A percentile compares a stretch with the other conserved stretches of the same genome.
Evolutionary conservation across 2,888 invertebrate species (phyloP).

Genomic region (Yponomeuta evonymella): DNA sequence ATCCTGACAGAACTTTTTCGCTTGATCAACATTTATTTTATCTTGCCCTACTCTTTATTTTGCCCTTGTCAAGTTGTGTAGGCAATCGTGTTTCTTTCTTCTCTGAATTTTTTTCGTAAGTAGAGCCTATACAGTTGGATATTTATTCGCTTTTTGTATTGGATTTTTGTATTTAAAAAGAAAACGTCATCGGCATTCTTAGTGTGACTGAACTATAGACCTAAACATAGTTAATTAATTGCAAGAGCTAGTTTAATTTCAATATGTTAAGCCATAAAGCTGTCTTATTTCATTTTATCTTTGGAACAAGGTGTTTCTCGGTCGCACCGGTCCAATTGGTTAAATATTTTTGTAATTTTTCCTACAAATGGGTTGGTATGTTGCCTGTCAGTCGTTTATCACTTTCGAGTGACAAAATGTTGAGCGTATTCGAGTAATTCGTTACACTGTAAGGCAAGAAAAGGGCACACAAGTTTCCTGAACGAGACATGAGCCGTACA

Average conservation of each 20-base stretch:
- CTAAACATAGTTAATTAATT: too few relatives aligned
- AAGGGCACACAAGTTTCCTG: background rate
- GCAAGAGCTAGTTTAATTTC: background rate
- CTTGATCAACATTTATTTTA: too few relatives aligned
- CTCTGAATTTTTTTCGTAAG: too few relatives aligned
- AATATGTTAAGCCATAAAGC: background rate
- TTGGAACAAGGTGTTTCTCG: background rate
- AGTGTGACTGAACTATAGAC: background rate
- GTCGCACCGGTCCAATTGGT: background rate
- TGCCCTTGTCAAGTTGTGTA: too few relatives aligned
- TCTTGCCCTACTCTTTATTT: too few relatives aligned
- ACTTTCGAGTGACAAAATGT: constrained; percentile 4
- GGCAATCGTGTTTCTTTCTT: too few relatives aligned
- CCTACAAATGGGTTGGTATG: background rate
- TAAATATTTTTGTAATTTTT: background rate
- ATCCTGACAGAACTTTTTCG: too few relatives aligned
- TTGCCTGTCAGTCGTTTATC: background rate
- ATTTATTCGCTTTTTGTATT: too few relatives aligned
- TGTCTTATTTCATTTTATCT: background rate
- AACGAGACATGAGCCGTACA: background rate
- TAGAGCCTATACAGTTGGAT: too few relatives aligned
- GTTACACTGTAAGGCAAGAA: background rate
- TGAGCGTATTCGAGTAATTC: background rate
- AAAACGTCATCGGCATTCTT: too few relatives aligned
- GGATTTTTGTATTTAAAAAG: too few relatives aligned